These are phyloP conservation scores for Chunga burmeisteri DNA, from an alignment of 2,113 vertebrate genomes.

Conservation along the genomic window DNA sequence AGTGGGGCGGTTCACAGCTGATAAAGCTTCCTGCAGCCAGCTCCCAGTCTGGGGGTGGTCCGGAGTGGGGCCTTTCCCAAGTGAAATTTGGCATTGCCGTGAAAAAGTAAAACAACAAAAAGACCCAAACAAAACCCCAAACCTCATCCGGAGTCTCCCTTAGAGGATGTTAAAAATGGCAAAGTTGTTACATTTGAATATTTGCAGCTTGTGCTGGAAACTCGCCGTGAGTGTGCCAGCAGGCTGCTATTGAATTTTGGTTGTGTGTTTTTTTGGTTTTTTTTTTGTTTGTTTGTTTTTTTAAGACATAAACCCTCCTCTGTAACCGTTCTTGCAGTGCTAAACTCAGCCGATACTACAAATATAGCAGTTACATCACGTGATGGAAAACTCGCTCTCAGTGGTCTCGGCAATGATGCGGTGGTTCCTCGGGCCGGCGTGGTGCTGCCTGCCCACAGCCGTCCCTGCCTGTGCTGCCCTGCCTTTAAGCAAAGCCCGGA, in stretches of 20 bases:
- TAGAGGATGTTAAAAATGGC: neutral
- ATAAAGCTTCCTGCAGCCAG: neutral
- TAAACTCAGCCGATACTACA: neutral
- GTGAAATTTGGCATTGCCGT: neutral
- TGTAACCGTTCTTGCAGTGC: neutral
- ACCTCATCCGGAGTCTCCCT: neutral
- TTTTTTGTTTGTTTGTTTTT: neutral
- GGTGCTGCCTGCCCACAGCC: rapidly evolving
- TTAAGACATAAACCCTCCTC: neutral
- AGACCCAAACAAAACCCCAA: neutral
- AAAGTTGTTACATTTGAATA: neutral
- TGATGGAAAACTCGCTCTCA: neutral
- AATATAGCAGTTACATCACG: neutral
- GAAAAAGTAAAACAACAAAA: neutral
- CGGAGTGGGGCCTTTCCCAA: neutral
- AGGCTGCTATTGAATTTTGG: neutral
- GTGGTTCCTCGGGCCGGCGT: neutral
- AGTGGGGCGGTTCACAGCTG: neutral
- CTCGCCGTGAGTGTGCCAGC: rapidly evolving
- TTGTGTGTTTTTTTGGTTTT: neutral
- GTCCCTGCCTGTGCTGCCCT: neutral
- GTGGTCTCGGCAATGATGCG: rapidly evolving
- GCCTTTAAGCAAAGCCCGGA: neutral
- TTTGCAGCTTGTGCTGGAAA: neutral
- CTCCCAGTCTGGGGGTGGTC: neutral